These are phyloP conservation scores for Cryptoprocta ferox DNA, from an alignment of 2,797 vertebrate genomes.

Conservation along the genomic window DNA sequence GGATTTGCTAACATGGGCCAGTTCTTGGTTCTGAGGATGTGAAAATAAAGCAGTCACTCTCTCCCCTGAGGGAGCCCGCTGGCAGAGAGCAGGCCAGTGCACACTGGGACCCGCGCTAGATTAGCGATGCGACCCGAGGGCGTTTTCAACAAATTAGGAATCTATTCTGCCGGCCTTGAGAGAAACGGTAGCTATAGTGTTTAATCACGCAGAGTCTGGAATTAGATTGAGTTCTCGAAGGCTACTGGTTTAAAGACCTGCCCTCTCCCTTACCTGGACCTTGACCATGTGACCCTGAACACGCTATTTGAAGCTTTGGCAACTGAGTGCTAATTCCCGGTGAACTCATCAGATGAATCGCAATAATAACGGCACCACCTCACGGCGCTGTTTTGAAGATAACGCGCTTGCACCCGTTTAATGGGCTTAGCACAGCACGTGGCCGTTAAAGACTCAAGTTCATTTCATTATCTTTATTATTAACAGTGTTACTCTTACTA, in stretches of 20 bases:
- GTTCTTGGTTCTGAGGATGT: background rate
- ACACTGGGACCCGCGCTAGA: background rate
- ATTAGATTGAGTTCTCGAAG: background rate
- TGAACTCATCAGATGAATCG: background rate
- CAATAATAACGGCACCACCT: background rate
- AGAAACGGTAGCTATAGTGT: background rate
- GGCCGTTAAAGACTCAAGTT: background rate
- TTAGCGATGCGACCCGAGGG: no score
- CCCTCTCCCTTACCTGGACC: background rate
- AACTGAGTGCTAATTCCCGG: background rate
- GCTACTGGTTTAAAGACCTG: background rate
- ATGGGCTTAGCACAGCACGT: background rate
- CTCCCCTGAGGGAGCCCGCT: background rate
- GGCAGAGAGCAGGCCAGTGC: background rate
- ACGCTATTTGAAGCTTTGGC: background rate
- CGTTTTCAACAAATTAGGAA: background rate
- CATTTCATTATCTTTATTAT: background rate
- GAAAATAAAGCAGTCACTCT: conserved; percentile 30
- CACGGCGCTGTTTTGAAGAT: background rate
- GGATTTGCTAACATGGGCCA: background rate
- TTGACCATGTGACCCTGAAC: background rate
- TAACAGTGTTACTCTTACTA: background rate
- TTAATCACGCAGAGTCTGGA: background rate
- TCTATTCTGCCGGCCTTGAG: background rate
- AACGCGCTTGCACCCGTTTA: background rate